These are phyloP conservation scores for Lanius collurio DNA, from an alignment of 2,113 vertebrate genomes.

Conservation along the genomic window DNA sequence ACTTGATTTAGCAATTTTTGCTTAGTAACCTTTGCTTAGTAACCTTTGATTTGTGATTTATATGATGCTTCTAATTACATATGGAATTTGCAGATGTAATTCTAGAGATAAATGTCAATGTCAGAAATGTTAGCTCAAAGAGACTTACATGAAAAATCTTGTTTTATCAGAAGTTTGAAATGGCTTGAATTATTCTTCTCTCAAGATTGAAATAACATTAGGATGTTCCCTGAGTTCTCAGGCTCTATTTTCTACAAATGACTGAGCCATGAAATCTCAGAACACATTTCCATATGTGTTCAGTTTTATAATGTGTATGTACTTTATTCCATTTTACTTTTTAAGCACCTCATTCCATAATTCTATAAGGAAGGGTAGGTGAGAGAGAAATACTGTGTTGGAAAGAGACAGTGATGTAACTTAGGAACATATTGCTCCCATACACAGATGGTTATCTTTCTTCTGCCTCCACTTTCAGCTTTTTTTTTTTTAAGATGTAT, in stretches of 20 bases:
- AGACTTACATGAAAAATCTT: background rate
- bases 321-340: background rate
- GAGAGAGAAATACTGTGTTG: background rate
- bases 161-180: background rate
- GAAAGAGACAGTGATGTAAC: background rate
- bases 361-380: background rate
- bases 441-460: background rate
- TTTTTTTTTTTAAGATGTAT: background rate
- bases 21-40: background rate
- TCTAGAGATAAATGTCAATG: background rate
- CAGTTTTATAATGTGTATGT: background rate
- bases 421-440: background rate
- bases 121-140: background rate
- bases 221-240: background rate
- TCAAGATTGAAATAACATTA: background rate
- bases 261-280: background rate
- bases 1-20: background rate
- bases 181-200: background rate
- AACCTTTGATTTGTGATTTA: constrained; percentile 5
- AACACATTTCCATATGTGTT: background rate
- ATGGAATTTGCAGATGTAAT: background rate
- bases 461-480: background rate
- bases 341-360: background rate
- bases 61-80: background rate
- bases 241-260: background rate